These are phyloP conservation scores for Plemyria rubiginata DNA, from an alignment of 2,888 invertebrate species.

Conservation along the genomic window DNA sequence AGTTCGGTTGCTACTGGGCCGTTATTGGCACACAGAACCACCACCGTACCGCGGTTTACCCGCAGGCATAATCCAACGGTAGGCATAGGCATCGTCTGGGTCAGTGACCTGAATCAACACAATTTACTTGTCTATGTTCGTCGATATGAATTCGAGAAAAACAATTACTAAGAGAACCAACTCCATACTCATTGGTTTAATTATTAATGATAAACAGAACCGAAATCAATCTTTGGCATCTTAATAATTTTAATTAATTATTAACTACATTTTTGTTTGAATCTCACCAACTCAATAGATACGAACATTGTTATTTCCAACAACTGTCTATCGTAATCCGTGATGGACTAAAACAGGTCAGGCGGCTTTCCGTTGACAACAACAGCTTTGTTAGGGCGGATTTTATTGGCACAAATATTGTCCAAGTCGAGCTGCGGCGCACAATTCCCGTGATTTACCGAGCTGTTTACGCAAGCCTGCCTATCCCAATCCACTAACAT, in stretches of 20 bases:
- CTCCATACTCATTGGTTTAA: constrained; percentile 1
- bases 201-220: not conserved
- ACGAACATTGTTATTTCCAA: constrained; percentile 30
- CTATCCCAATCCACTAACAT: constrained; percentile 69
- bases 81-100: constrained; percentile 19
- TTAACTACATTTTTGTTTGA: not conserved
- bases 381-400: constrained; percentile 80
- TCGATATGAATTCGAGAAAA: constrained; percentile 8
- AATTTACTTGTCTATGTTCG: constrained; percentile 13
- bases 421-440: constrained; percentile 75
- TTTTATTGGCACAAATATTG: constrained; percentile 84
- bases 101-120: constrained; percentile 29
- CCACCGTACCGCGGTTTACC: constrained; percentile 28
- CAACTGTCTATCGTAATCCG: constrained; percentile 59
- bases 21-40: constrained; percentile 33
- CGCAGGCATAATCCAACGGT: constrained; percentile 31
- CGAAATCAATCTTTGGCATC: not conserved
- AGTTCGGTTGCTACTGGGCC: constrained; percentile 26
- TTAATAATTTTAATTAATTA: constrained; percentile 4
- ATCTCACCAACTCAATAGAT: constrained; percentile 9
- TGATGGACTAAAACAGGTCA: constrained; percentile 76
- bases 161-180: constrained; percentile 15
- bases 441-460: constrained; percentile 79
- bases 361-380: constrained; percentile 77
- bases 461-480: constrained; percentile 78